Evolutionary conservation across 2,797 vertebrate genomes (phyloP), one percentile per base, ranked within the genome.

Genomic region (Hipposideros larvatus): DNA sequence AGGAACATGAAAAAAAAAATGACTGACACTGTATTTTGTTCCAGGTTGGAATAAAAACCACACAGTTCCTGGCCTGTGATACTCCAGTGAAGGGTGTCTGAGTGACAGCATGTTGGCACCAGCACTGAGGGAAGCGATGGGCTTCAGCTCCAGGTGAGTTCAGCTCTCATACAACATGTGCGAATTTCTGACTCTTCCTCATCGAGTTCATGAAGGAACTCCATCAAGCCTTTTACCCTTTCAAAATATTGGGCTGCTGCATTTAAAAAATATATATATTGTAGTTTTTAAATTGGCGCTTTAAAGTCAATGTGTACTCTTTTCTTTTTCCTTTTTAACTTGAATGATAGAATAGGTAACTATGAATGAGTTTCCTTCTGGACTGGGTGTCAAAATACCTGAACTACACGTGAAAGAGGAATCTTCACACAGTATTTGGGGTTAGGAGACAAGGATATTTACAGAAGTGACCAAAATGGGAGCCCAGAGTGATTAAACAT

Each of bases 81-180:
- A 97, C 85, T 94, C 53, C 90, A 95, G 74, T 96, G 95, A 87
- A 90, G 57, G 41, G n/a, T 61, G 85, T 97, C 97, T 98, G 98
- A 97, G 74, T 97, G 98, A 98, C 98, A 98, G 98, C 97, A 99
- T 99, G 99, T 96, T 98, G 99, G 99, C 99, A 99, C 98, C 98
- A 98, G 98, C 98, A 95, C 98, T 98, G 98, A 97, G 98, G 98
- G 96, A 79, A 43, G 80, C 74, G 77, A 97, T 97, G 92, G 98
- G 98, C 99, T 99, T 99, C 98, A 95, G 95, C 98, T 99, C 97
- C 98, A 98, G 99, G 99, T 99, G 98, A 99, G 99, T 99, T 31
- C 93, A 41, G 0, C 46, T 1, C 55, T 93, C 79, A 34, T 0
- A 41, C 21, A 63, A 71, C 55, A 66, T 87, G 22, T 21, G 82